Evolutionary conservation across 2,113 vertebrate species (phyloP), one percentile per base, ranked within the genome.

Genomic region (Marmota flaviventris): DNA sequence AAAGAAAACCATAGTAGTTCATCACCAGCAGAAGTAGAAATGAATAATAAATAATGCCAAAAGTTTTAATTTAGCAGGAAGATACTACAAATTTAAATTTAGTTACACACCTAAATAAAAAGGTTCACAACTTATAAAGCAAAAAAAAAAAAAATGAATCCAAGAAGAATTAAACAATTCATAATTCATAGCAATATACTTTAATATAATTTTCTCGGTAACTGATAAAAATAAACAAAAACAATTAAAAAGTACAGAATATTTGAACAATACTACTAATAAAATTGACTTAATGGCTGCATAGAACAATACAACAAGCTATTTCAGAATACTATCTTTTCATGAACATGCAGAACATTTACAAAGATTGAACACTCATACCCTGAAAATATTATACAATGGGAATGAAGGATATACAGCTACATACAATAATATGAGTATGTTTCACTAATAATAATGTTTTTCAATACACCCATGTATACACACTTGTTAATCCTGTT

Each of bases 81-180:
- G 34, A 72, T 85, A 93, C n/a, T 58, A 34, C 25, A 95, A 51
- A 53, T 86, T 75, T 69, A 95, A 85, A 51, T 81, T 77, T 89
- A 73, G 32, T 89, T 73, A 85, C 48, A 18, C 45, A 90, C 27
- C 45, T 87, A 83, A 93, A 48, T 34, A 82, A 79, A 85, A 85
- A 63, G 17, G 24, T 42, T 88, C 37, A 94, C 73, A 78, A 96
- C n/a, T 84, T 24, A 53, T 65, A 22, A 81, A 82, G 67, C 25
- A 73, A 96, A 85, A 93, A 70, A 95, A 70, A 95, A 20, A 89
- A 45, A 45, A 45, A 42, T 42, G 24, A 89, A 48, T 92, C n/a
- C 8, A 79, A 92, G 73, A 25, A 94, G 18, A 94, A 93, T 73
- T 63, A 85, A 67, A 82, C 24, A 58, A 53, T 48, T 73, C 73